Conservation (phyloP, 2,797 vertebrate species). For the Phalloptychus januarius region DNA sequence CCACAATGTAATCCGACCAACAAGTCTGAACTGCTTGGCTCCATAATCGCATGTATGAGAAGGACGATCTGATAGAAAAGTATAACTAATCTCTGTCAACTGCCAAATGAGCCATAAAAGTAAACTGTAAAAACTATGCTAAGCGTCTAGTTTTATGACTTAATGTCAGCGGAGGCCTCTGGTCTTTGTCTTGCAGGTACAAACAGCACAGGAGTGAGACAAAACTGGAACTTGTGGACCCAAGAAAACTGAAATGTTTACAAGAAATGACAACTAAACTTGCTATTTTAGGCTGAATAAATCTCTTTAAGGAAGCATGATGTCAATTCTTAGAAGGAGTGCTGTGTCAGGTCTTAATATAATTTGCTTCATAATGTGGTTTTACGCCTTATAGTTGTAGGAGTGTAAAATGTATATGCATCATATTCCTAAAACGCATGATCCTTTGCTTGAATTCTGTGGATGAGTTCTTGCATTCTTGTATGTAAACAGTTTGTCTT, state of each 20-base stretch:
- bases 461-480: not conserved
- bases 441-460: not conserved
- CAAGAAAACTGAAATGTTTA: not conserved
- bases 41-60: not conserved
- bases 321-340: not conserved
- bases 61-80: not conserved
- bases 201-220: not conserved
- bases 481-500: not conserved
- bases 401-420: not conserved
- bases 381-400: not conserved
- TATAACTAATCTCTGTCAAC: not conserved
- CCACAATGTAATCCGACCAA: not conserved
- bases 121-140: not conserved
- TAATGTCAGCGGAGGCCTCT: not conserved
- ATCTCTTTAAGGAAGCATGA: not conserved
- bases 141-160: not conserved
- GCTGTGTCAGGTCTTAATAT: not conserved
- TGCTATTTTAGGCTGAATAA: not conserved
- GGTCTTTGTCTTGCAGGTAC: not conserved
- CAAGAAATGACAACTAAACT: not conserved
- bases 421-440: not conserved
- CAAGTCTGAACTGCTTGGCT: not conserved
- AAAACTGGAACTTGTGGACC: not conserved
- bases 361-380: not conserved
- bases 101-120: constrained; percentile 1